A percentile compares a stretch with the other conserved stretches of the same genome.
Conservation (phyloP, 2,888 invertebrate genomes). For the Copidosoma aretas region DNA sequence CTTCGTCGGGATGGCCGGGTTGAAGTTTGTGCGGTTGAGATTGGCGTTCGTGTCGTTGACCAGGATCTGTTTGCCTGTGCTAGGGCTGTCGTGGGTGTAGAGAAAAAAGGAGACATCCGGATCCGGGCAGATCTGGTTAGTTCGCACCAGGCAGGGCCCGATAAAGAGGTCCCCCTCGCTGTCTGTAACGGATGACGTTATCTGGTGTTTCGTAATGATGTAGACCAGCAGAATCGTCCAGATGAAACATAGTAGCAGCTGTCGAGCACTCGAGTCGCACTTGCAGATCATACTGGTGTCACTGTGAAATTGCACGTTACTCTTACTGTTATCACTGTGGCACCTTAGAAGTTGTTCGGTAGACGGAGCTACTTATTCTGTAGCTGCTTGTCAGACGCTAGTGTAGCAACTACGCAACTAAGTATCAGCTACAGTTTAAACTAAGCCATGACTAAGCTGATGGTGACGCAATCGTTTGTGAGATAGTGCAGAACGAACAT, state of each 20-base stretch:
- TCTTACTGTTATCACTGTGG: background rate
- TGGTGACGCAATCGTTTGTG: no score
- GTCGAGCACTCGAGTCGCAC: background rate
- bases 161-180: conserved; percentile 51
- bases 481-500: no score
- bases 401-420: no score
- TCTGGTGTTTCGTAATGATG: conserved; percentile 43
- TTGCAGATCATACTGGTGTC: conserved; percentile 20
- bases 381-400: no score
- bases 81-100: conserved; percentile 65
- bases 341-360: no score
- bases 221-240: conserved; percentile 43
- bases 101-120: conserved; percentile 67
- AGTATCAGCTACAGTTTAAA: no score
- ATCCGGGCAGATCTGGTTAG: conserved; percentile 64
- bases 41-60: conserved; percentile 66
- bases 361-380: no score
- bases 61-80: conserved; percentile 63
- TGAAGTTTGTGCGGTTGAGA: conserved; percentile 65
- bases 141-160: conserved; percentile 57
- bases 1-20: conserved; percentile 66
- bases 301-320: background rate
- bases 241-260: conserved; percentile 30
- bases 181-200: conserved; percentile 30
- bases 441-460: no score